Percentiles rank a stretch among this genome's conserved stretches.
phyloP scores from a whole-genome alignment of 2,888 invertebrate species.

The Byasa hedistus region DNA sequence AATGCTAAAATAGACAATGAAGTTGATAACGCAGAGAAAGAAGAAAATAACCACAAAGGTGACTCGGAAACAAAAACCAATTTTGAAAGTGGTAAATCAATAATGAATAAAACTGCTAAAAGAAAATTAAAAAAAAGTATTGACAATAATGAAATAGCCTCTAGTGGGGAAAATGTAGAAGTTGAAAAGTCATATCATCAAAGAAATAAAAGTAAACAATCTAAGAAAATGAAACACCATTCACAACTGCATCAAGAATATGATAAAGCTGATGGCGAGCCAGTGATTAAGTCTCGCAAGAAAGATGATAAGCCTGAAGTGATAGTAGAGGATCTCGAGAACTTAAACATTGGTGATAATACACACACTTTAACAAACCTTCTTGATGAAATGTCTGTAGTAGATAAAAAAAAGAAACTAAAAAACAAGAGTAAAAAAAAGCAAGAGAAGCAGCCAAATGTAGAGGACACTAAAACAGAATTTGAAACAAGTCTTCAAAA shows the following conservation, averaged over 20 bases:
- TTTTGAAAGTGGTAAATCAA: not conserved
- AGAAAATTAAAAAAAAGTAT: slow-evolving; percentile 5
- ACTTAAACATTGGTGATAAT: slow-evolving; percentile 65
- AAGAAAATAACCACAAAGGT: slow-evolving; percentile 11
- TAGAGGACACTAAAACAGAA: slow-evolving; percentile 31
- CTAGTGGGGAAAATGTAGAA: slow-evolving; percentile 22
- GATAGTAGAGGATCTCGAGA: slow-evolving; percentile 58
- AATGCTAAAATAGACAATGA: slow-evolving; percentile 33
- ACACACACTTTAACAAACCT: slow-evolving; percentile 60
- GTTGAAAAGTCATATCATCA: slow-evolving; percentile 26
- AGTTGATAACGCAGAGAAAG: slow-evolving; percentile 35
- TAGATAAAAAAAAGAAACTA: slow-evolving; percentile 58
- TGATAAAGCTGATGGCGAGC: slow-evolving; percentile 45
- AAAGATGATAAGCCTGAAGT: slow-evolving; percentile 51
- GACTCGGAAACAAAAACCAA: not conserved
- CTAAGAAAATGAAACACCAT: slow-evolving; percentile 54
- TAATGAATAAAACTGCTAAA: slow-evolving; percentile 25
- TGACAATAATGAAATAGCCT: not conserved
- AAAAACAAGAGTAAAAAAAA: slow-evolving; percentile 49
- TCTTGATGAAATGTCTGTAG: slow-evolving; percentile 68
- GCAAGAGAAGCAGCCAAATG: slow-evolving; percentile 41
- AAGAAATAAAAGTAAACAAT: slow-evolving; percentile 33
- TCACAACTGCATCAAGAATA: slow-evolving; percentile 34
- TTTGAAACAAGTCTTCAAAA: slow-evolving; percentile 52
- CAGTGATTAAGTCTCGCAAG: slow-evolving; percentile 48